Base-by-base conservation (phyloP, 2,797 vertebrate genomes). In the Heliangelus exortis region DNA sequence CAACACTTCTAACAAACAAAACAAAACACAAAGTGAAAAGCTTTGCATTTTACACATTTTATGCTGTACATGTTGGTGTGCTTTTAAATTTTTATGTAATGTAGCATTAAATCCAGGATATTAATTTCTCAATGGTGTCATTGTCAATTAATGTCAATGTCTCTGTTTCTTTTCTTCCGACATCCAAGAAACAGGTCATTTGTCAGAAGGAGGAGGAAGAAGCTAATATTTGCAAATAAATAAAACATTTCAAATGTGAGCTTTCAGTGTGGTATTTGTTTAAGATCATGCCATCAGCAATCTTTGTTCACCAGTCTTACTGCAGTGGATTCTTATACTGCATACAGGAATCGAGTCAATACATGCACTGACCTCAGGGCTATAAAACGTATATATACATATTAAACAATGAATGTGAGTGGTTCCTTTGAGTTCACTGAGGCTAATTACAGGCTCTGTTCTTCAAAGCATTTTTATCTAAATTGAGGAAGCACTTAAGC, bases 381-480 rank as follows among this genome's bases (percentile, higher is more conserved):
- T 82, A 55, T 71, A 71, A 87, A 80, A 67, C 17, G 29, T 13
- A 15, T 51, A 21, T 67, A 65, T 47, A 36, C 66, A 22, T 58
- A 74, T 54, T 83, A 81, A 89, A 54, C 66, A 72, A 58, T 58
- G 68, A 87, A 66, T 1, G 1, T 12, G 28, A 91, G n/a, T n/a
- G 16, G 26, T 68, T 68, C 29, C 54, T 91, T 62, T 85, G 59
- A 84, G 73, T 83, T 89, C 48, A n/a, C 34, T 51, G 43, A 16
- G 36, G 22, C n/a, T 92, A 36, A 69, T 78, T 74, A 62, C 5
- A 20, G 39, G 21, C 58, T 81, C 34, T 62, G 8, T 26, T 72
- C 76, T 73, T 90, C 80, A 77, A 65, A 72, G 61, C 73, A 20
- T 73, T 91, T 94, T 92, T 75, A 68, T 33, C 47, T 86, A 63